Conservation (phyloP, 2,113 vertebrate species). For the Corythoichthys intestinalis region DNA sequence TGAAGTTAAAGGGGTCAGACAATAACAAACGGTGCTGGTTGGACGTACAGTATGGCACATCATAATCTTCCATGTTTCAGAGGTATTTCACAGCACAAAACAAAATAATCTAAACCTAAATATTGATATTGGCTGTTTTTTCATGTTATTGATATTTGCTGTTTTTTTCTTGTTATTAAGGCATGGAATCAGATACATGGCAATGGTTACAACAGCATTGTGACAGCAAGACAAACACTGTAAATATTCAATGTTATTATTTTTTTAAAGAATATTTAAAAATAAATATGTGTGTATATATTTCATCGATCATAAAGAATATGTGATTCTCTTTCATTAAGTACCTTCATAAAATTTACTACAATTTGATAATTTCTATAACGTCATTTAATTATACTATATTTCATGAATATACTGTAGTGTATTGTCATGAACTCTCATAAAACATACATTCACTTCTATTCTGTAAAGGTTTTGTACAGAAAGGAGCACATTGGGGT, state of each 20-base stretch:
- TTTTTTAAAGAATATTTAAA: background rate
- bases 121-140: background rate
- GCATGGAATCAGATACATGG: constrained; percentile 49
- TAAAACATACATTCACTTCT: background rate
- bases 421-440: background rate
- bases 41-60: constrained; percentile 44
- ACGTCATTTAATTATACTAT: background rate
- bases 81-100: background rate
- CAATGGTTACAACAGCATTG: constrained; percentile 31
- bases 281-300: background rate
- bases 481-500: background rate
- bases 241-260: background rate
- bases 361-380: background rate
- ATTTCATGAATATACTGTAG: background rate
- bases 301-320: background rate
- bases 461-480: background rate
- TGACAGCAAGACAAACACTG: background rate
- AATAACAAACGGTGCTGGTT: constrained; percentile 37
- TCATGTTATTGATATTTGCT: background rate
- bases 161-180: constrained; percentile 35
- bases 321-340: background rate
- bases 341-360: background rate
- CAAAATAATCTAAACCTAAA: background rate
- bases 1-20: background rate
- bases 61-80: background rate